phyloP scores from a whole-genome alignment of 2,888 invertebrate genomes.

The Calameuta filiformis region DNA sequence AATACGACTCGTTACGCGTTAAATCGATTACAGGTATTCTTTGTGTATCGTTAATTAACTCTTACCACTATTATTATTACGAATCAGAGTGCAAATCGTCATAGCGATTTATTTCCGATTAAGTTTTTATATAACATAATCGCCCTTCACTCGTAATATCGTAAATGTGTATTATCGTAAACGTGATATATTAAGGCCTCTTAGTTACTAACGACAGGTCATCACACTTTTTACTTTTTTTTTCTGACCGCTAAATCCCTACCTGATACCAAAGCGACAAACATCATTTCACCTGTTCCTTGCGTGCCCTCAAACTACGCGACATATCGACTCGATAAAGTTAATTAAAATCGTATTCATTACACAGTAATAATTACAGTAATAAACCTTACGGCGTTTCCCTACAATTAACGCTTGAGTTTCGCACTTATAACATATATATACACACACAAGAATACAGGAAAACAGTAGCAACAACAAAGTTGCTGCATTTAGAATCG shows the following conservation, averaged over 20 bases:
- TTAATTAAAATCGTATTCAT: neutral
- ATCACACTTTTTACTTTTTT: constrained; percentile 46
- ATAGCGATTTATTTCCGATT: no score
- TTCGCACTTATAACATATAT: neutral
- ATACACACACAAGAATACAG: neutral
- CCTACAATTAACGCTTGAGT: neutral
- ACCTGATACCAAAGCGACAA: constrained; percentile 44
- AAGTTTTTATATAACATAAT: no score
- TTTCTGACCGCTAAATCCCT: constrained; percentile 35
- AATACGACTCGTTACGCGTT: constrained; percentile 23
- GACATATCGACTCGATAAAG: no score
- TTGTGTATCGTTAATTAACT: no score
- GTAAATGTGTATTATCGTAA: constrained; percentile 31
- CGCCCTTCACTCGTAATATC: constrained; percentile 19
- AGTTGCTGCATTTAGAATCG: neutral
- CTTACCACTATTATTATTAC: no score
- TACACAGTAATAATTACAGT: neutral
- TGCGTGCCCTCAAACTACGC: no score
- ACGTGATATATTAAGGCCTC: constrained; percentile 61
- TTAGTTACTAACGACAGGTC: constrained; percentile 64
- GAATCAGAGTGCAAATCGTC: no score
- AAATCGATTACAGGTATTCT: constrained; percentile 1
- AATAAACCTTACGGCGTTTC: neutral
- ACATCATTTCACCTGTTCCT: constrained; percentile 2
- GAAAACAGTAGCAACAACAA: constrained; percentile 2